Evolutionary conservation across 2,113 vertebrate genomes (phyloP), one percentile per base, ranked within the genome.

Genomic region (Cynopterus brachyotis): DNA sequence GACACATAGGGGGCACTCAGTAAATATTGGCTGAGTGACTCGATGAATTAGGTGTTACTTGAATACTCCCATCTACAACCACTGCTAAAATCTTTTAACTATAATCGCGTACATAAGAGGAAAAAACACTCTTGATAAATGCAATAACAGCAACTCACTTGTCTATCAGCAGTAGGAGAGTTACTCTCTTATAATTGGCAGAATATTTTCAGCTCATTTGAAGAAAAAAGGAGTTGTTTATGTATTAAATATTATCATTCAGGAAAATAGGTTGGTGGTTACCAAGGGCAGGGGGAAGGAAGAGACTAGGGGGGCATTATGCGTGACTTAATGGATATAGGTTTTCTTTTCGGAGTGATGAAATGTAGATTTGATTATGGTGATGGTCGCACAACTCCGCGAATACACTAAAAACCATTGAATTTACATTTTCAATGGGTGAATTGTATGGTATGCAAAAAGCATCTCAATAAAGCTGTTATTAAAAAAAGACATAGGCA

Each of bases 141-240:
- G 42, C 11, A 84, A 6, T 22, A 64, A 47, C 5, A 67, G 16
- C 3, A 60, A 67, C 45, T 57, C 37, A 19, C 55, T 82, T 83
- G 57, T 89, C 70, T 53, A 20, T 82, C 30, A 64, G 16, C 19
- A 40, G 26, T 32, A 91, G 32, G 32, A 67, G 47, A 82, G 10
- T 62, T 75, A 64, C 15, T 89, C 45, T 92, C 19, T 72, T 78
- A 70, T 24, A 64, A 13, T 4, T 69, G 66, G 85, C 50, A 92
- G 47, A 87, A 42, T 84, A 72, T 82, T 92, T 88, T 81, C 28
- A 89, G 30, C 17, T 64, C 47, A 79, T 96, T 85, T 84, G 67
- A 92, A 92, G 76, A 35, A 72, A 50, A 80, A 28, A 13, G 45
- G 57, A 81, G 24, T 88, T 76, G 42, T 62, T 30, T 32, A 53